A percentile compares a stretch with the other conserved stretches of the same genome.
phyloP scores from a whole-genome alignment of 2,113 vertebrate species.

The Condylura cristata region DNA sequence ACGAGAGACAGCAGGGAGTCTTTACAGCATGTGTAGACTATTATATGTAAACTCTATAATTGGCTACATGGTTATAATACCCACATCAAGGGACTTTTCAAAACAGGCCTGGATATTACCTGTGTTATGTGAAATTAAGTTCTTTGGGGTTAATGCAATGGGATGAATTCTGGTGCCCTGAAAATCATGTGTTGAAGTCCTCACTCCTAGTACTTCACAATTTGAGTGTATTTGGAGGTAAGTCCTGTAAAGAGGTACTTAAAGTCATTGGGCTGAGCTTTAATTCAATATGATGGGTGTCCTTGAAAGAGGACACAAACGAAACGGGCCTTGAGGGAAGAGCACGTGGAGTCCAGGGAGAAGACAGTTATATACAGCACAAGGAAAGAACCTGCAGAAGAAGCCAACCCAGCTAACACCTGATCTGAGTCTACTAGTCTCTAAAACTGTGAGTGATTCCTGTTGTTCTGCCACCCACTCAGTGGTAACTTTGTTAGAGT shows the following conservation, averaged over 20 bases:
- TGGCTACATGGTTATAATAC: neutral
- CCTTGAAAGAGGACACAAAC: neutral
- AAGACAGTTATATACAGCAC: neutral
- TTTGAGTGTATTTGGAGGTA: neutral
- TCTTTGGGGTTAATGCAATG: neutral
- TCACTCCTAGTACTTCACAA: neutral
- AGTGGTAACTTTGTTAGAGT: neutral
- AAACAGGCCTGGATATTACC: neutral
- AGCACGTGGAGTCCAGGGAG: neutral
- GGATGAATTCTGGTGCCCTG: neutral
- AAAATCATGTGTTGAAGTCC: neutral
- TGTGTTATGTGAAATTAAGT: neutral
- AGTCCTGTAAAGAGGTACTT: neutral
- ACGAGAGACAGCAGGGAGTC: neutral
- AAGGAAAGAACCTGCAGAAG: neutral
- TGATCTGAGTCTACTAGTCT: neutral
- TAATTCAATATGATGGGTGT: neutral
- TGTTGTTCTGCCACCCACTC: neutral
- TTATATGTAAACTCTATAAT: neutral
- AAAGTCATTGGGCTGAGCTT: neutral
- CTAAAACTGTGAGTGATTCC: neutral
- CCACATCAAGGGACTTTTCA: neutral
- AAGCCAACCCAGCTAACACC: neutral
- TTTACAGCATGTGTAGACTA: no score
- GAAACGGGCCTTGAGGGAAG: neutral